Conservation (phyloP, 1,140 invertebrate species). For the Zaprionus ornatus region DNA sequence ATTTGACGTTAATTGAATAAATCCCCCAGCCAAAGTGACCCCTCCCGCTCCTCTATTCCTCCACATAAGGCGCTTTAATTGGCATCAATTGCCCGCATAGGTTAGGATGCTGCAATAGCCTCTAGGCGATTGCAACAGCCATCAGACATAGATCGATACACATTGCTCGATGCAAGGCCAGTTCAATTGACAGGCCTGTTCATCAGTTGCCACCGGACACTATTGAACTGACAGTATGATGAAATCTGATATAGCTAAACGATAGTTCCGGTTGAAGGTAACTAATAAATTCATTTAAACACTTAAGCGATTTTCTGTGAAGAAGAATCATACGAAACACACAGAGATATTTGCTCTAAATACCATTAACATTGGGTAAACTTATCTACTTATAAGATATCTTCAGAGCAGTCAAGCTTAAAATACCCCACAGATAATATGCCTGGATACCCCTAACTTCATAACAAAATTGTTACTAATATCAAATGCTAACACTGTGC, state of each 20-base stretch:
- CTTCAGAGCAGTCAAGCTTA: no score
- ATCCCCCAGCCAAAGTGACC: neutral
- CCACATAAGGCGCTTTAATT: slow-evolving; percentile 51
- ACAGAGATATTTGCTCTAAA: no score
- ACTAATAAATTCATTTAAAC: neutral
- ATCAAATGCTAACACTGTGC: neutral
- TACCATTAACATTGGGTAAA: no score
- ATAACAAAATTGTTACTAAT: slow-evolving; percentile 2
- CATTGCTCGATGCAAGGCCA: slow-evolving; percentile 25
- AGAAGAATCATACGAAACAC: no score
- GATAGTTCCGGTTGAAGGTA: neutral
- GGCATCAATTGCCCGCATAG: slow-evolving; percentile 59
- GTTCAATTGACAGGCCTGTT: slow-evolving; percentile 39
- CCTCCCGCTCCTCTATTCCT: slow-evolving; percentile 1
- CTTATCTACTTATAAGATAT: neutral
- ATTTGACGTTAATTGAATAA: slow-evolving; percentile 69
- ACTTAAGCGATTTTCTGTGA: no score
- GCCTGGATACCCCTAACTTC: neutral
- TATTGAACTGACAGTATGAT: neutral
- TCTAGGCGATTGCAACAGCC: slow-evolving; percentile 65
- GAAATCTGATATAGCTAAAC: neutral
- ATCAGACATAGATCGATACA: slow-evolving; percentile 17
- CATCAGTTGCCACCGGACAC: neutral
- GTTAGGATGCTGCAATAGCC: slow-evolving; percentile 58
- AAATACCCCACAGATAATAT: neutral